These are phyloP conservation scores for Cossypha polioptera DNA, from an alignment of 2,797 vertebrate species.

Conservation along the genomic window DNA sequence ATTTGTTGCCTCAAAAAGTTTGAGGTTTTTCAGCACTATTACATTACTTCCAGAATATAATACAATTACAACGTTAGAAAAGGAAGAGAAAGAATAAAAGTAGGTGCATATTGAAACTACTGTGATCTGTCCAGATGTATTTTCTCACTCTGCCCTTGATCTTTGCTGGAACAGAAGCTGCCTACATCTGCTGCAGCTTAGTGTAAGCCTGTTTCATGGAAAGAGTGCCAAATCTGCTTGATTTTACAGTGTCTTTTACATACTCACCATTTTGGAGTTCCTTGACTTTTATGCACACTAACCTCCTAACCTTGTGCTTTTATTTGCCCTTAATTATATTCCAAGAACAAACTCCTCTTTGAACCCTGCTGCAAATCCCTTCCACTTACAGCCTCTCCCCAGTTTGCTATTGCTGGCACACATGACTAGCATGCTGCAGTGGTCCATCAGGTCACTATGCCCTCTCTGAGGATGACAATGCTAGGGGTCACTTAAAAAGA, in stretches of 20 bases:
- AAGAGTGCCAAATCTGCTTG: not conserved
- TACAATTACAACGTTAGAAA: not conserved
- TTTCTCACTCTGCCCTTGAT: conserved; percentile 12
- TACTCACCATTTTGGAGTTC: not conserved
- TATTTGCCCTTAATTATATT: not conserved
- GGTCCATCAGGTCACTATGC: not conserved
- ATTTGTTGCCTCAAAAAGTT: not conserved
- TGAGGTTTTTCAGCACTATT: not conserved
- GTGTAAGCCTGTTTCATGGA: not conserved
- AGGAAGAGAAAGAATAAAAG: not conserved
- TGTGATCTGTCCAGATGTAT: not conserved
- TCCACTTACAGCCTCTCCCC: not conserved
- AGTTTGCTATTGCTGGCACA: not conserved
- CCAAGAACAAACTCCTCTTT: not conserved
- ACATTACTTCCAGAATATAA: not conserved
- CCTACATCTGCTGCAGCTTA: not conserved
- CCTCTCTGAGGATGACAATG: not conserved
- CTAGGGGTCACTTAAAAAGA: not conserved
- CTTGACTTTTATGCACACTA: not conserved
- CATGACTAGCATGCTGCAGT: accelerated
- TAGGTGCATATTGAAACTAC: not conserved
- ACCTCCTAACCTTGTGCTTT: not conserved
- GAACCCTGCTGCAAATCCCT: not conserved
- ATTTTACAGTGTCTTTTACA: not conserved
- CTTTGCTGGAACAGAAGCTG: not conserved